Conservation (phyloP, 2,113 vertebrate genomes). For the Mustelus asterias region DNA sequence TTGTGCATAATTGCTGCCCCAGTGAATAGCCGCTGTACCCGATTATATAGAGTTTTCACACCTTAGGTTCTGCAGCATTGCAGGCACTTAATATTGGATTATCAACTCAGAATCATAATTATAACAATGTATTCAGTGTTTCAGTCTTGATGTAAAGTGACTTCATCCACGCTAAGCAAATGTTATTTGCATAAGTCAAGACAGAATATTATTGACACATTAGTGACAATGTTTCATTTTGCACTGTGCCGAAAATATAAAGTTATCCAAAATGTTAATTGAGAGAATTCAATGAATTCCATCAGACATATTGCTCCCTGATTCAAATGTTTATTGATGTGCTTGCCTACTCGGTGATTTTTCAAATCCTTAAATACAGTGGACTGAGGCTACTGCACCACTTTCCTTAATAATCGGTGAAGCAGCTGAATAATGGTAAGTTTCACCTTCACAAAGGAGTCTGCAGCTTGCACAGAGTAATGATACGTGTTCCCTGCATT, state of each 20-base stretch:
- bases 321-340: not conserved
- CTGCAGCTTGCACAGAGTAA: not conserved
- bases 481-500: not conserved
- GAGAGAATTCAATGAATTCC: not conserved
- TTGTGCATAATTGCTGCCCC: not conserved
- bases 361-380: not conserved
- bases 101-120: not conserved
- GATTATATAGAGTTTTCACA: not conserved
- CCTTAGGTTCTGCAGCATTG: not conserved
- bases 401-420: not conserved
- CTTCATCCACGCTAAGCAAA: not conserved
- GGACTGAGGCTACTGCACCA: not conserved
- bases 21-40: not conserved
- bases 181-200: not conserved
- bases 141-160: not conserved
- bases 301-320: not conserved
- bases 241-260: not conserved
- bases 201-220: not conserved
- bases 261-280: not conserved
- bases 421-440: not conserved
- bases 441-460: not conserved
- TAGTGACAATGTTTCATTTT: not conserved
- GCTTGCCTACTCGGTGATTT: not conserved
- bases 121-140: not conserved
- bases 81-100: not conserved